Evolutionary conservation across 2,888 invertebrate genomes (phyloP).

Genomic region (Metacarcinus magister): DNA sequence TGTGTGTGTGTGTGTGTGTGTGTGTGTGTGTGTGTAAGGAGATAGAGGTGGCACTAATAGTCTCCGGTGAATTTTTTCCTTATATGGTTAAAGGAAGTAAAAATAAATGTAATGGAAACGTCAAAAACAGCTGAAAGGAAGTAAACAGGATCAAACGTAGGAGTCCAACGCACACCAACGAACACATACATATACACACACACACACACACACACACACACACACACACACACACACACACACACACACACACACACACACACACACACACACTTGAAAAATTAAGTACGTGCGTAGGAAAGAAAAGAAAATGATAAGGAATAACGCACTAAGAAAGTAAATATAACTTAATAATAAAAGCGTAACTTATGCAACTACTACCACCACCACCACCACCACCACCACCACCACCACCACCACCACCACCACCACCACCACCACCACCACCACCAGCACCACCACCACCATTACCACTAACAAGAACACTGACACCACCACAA

Average conservation of each 20-base stretch:
- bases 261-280: no score
- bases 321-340: not conserved
- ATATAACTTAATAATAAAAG: not conserved
- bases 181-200: not conserved
- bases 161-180: not conserved
- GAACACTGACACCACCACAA: no score
- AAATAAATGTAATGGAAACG: not conserved
- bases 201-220: not conserved
- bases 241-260: no score
- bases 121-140: not conserved
- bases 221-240: no score
- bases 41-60: slow-evolving; percentile 13
- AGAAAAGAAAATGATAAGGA: not conserved
- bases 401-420: not conserved
- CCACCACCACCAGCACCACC: no score
- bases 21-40: not conserved
- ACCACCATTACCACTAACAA: no score
- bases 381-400: not conserved
- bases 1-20: slow-evolving; percentile 15
- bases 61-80: not conserved
- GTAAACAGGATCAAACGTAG: not conserved
- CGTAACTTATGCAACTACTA: not conserved
- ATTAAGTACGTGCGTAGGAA: not conserved
- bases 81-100: not conserved
- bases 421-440: not conserved